phyloP scores from a whole-genome alignment of 35 echinoderm and acorn worm species.

The Amphiura filiformis region DNA sequence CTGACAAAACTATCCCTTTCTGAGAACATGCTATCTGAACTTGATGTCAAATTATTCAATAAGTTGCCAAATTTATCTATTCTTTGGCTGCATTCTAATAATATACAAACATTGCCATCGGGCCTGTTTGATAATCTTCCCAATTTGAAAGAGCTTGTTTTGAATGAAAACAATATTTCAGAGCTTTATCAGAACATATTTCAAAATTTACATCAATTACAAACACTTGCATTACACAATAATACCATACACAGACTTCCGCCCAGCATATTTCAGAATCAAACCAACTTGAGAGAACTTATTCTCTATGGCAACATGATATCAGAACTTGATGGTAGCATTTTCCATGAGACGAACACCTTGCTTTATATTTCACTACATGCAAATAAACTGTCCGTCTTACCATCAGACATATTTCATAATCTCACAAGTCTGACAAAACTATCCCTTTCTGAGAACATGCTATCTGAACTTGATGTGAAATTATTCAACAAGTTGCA shows the following conservation, averaged over 20 bases:
- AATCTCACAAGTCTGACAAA: not conserved
- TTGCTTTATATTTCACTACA: not conserved
- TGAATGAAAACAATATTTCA: not conserved
- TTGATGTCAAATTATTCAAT: too few species aligned
- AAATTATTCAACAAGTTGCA: not conserved
- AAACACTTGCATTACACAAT: not conserved
- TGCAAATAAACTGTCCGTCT: not conserved
- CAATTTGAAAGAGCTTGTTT: too few species aligned
- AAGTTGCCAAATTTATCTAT: too few species aligned
- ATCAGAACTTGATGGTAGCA: not conserved
- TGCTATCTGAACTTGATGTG: not conserved
- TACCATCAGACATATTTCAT: not conserved
- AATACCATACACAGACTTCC: not conserved
- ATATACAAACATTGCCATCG: too few species aligned
- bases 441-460: not conserved
- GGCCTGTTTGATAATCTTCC: too few species aligned
- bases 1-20: too few species aligned
- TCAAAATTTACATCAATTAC: not conserved
- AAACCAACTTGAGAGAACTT: not conserved
- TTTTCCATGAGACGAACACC: not conserved
- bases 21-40: too few species aligned
- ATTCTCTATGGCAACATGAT: not conserved
- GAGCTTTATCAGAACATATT: not conserved
- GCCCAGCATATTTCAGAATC: not conserved
- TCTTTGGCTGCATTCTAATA: too few species aligned